Conservation (phyloP, 2,888 invertebrate genomes). For the Dendrolimus pini region DNA sequence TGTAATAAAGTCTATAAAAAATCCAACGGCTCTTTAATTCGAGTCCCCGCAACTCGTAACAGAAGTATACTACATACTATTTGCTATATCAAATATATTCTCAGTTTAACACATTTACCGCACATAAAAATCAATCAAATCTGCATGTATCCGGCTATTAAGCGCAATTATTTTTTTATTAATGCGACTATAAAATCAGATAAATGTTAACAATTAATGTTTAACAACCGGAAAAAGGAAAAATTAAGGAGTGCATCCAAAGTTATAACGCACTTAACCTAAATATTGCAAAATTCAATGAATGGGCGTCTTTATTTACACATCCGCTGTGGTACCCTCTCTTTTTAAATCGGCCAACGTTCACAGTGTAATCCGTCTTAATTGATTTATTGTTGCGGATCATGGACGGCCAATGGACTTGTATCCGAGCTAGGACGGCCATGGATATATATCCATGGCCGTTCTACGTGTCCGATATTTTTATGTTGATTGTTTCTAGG, state of each 20-base stretch:
- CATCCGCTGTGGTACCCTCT: constrained; percentile 14
- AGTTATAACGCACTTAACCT: constrained; percentile 19
- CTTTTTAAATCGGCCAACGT: constrained; percentile 26
- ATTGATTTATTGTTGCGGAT: constrained; percentile 24
- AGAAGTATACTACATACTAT: too few relatives aligned
- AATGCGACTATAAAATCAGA: background rate
- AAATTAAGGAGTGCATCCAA: constrained; percentile 11
- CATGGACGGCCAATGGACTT: background rate
- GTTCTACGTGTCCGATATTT: too few relatives aligned
- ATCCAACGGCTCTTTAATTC: too few relatives aligned
- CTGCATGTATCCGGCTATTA: background rate
- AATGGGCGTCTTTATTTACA: constrained; percentile 17
- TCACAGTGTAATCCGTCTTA: constrained; percentile 38
- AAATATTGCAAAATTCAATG: constrained; percentile 14
- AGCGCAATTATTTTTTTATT: background rate
- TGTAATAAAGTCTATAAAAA: too few relatives aligned
- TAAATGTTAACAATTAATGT: constrained; percentile 1
- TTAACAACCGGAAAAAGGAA: constrained; percentile 14
- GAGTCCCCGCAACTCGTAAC: too few relatives aligned
- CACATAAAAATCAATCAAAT: background rate
- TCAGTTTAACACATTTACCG: background rate
- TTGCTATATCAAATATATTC: too few relatives aligned
- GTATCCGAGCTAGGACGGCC: background rate
- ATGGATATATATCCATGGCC: background rate
- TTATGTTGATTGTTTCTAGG: too few relatives aligned